These are phyloP conservation scores for Exephanes ischioxanthus DNA, from an alignment of 2,888 invertebrate species.

Conservation along the genomic window DNA sequence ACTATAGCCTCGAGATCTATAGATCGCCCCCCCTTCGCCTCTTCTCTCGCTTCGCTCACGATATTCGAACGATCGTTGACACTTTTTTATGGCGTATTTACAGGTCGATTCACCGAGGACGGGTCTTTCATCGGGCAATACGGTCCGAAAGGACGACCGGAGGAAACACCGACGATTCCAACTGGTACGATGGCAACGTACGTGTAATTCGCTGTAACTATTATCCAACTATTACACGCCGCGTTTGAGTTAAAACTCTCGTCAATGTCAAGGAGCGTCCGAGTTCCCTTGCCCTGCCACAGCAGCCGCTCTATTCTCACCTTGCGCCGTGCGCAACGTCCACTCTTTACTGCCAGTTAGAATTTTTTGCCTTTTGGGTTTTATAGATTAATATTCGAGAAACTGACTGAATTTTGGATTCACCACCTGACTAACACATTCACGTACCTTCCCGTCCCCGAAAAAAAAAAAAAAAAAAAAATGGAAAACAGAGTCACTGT, in stretches of 20 bases:
- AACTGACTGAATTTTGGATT: conserved; percentile 56
- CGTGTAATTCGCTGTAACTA: conserved; percentile 85
- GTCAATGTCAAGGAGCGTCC: conserved; percentile 43
- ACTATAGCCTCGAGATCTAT: conserved; percentile 12
- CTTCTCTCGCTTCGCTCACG: background rate
- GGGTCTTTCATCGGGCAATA: conserved; percentile 99
- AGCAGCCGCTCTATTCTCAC: conserved; percentile 80
- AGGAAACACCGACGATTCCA: conserved; percentile 85
- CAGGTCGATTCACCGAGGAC: conserved; percentile 97
- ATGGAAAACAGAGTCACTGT: conserved; percentile 21
- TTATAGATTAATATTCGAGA: conserved; percentile 73
- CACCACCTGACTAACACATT: conserved; percentile 35
- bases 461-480: background rate
- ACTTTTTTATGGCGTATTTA: conserved; percentile 43
- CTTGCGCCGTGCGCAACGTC: conserved; percentile 84
- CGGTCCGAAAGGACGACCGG: conserved; percentile 89
- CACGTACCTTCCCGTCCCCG: conserved; percentile 17
- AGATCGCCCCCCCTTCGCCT: background rate
- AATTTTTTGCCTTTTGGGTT: conserved; percentile 79
- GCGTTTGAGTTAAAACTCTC: conserved; percentile 68
- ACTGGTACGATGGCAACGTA: conserved; percentile 89
- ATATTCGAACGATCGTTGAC: conserved; percentile 29
- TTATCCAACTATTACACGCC: conserved; percentile 72
- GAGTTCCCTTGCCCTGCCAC: conserved; percentile 76
- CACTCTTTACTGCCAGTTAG: conserved; percentile 84